Evolutionary conservation across 2,113 vertebrate genomes (phyloP).

Genomic region (Urocynchramus pylzowi): DNA sequence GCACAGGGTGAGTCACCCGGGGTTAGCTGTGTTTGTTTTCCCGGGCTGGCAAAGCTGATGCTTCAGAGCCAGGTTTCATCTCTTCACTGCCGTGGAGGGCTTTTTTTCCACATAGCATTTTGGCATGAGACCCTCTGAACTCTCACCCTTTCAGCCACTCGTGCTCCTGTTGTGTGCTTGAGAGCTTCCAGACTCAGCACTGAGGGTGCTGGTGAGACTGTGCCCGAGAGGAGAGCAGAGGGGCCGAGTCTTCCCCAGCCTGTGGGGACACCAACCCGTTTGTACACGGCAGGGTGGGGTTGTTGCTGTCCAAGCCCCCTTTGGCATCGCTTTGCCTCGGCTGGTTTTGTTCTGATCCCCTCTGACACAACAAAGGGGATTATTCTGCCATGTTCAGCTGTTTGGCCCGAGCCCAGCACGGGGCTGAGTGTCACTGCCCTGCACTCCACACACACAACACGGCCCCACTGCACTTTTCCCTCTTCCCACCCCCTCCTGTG

Average conservation of each 20-base stretch:
- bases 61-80: neutral
- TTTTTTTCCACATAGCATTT: too few relatives aligned
- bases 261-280: neutral
- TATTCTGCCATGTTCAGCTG: constrained; percentile 1
- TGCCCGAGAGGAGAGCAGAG: rapidly evolving
- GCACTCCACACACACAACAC: neutral
- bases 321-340: neutral
- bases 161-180: rapidly evolving
- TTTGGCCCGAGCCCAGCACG: neutral
- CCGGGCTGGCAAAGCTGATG: neutral
- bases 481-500: neutral
- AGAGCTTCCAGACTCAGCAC: neutral
- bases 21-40: neutral
- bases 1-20: neutral
- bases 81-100: neutral
- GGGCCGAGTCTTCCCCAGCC: neutral
- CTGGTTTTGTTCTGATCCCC: neutral
- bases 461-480: neutral
- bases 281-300: neutral
- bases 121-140: neutral
- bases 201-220: neutral
- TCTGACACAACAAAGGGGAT: constrained; percentile 28
- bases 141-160: neutral
- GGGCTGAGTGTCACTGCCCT: neutral
- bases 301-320: neutral